These are phyloP conservation scores for Sebastolobus alascanus DNA, from an alignment of 2,797 vertebrate genomes.

Conservation along the genomic window DNA sequence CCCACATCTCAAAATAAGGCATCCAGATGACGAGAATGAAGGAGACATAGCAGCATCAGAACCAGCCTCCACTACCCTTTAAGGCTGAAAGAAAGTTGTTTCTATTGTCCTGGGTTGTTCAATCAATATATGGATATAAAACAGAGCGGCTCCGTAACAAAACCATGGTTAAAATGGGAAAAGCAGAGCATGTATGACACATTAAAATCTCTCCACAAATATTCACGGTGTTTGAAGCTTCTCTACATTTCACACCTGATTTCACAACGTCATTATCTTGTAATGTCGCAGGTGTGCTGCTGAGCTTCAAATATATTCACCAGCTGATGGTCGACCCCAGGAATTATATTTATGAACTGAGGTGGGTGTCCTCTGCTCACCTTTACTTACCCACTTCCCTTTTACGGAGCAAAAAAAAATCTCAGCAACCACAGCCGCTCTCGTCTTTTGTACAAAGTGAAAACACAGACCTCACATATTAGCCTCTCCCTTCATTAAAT, in stretches of 20 bases:
- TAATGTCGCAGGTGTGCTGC: background rate
- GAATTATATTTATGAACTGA: background rate
- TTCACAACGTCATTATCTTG: background rate
- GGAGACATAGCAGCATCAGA: conserved; percentile 32
- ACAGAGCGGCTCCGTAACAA: background rate
- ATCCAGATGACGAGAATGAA: conserved; percentile 11
- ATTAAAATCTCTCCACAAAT: background rate
- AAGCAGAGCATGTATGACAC: background rate
- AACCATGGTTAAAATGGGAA: background rate
- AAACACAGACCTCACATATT: background rate
- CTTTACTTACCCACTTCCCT: conserved; percentile 1
- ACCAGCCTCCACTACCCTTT: conserved; percentile 23
- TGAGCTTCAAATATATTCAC: background rate
- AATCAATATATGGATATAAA: background rate
- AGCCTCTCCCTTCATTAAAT: conserved; percentile 11
- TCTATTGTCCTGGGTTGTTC: background rate
- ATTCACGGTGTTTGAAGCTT: background rate
- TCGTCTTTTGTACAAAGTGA: background rate
- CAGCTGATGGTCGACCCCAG: background rate
- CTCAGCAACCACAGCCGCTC: conserved; percentile 2
- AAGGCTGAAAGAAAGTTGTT: conserved; percentile 17
- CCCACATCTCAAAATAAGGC: conserved; percentile 49
- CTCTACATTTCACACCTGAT: background rate
- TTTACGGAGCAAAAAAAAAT: background rate
- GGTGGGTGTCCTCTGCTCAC: background rate